phyloP scores from a whole-genome alignment of 2,113 vertebrate species.

The Delphinus delphis region DNA sequence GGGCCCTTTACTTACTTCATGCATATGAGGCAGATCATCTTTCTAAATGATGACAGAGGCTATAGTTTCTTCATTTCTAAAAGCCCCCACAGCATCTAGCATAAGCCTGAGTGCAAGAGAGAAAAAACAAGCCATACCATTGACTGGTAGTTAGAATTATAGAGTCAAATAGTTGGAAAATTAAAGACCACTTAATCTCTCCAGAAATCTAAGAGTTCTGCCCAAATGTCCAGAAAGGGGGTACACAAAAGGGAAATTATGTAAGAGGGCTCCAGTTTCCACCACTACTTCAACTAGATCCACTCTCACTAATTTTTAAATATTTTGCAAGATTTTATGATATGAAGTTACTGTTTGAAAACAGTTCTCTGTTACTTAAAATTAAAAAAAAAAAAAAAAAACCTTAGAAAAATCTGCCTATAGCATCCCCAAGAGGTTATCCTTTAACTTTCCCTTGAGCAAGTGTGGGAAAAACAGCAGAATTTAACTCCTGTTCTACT shows the following conservation, averaged over 20 bases:
- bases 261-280: not conserved
- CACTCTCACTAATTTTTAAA: not conserved
- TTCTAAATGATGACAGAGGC: not conserved
- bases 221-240: not conserved
- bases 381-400: accelerated
- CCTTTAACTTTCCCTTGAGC: not conserved
- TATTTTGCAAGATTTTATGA: not conserved
- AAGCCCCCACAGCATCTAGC: not conserved
- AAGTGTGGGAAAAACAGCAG: not conserved
- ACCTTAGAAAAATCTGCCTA: not conserved
- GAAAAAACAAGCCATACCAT: not conserved
- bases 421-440: not conserved
- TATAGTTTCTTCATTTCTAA: not conserved
- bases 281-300: not conserved
- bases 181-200: not conserved
- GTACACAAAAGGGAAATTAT: not conserved
- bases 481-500: not conserved
- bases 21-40: not conserved
- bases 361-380: not conserved
- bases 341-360: not conserved
- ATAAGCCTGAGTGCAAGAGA: not conserved
- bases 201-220: constrained; percentile 14
- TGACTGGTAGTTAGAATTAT: not conserved
- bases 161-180: not conserved
- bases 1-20: not conserved